A percentile compares a stretch with the other conserved stretches of the same genome.
Evolutionary conservation across 35 echinoderm and acorn worm species (phyloP).

Genomic region (Apostichopus japonicus): DNA sequence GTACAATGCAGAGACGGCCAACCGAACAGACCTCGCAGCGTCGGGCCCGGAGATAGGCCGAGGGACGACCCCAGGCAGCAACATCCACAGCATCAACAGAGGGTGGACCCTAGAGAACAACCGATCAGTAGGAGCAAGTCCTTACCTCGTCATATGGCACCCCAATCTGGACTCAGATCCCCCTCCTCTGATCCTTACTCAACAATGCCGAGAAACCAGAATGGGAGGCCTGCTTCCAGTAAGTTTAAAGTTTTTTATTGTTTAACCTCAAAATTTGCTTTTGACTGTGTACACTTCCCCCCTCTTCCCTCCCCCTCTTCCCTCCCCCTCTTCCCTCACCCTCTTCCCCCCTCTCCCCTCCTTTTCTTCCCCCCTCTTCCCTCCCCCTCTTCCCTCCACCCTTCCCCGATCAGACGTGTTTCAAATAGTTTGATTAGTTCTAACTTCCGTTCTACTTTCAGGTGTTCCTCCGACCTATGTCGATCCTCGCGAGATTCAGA

Average conservation of each 20-base stretch:
- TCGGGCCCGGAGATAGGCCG: not conserved
- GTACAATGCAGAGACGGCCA: not conserved
- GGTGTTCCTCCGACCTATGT: constrained; percentile 30
- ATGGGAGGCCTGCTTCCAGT: not conserved
- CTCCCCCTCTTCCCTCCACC: no score
- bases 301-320: no score
- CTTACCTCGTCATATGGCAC: constrained; percentile 18
- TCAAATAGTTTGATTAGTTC: no score
- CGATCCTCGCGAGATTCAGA: constrained; percentile 48
- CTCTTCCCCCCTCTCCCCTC: no score
- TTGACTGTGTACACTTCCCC: no score
- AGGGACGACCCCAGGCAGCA: not conserved
- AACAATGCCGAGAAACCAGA: constrained; percentile 18
- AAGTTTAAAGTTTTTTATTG: not conserved
- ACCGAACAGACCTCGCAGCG: not conserved
- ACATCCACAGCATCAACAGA: not conserved
- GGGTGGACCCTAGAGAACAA: not conserved
- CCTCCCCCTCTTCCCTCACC: no score
- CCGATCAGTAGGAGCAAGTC: constrained; percentile 32
- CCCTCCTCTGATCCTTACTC: constrained; percentile 2
- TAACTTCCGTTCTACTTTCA: not conserved
- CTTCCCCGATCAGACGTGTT: no score
- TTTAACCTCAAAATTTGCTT: no score
- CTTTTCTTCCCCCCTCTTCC: no score
- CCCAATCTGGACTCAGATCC: not conserved